Evolutionary conservation across 2,113 vertebrate species (phyloP).

Genomic region (Amphiprion ocellaris): DNA sequence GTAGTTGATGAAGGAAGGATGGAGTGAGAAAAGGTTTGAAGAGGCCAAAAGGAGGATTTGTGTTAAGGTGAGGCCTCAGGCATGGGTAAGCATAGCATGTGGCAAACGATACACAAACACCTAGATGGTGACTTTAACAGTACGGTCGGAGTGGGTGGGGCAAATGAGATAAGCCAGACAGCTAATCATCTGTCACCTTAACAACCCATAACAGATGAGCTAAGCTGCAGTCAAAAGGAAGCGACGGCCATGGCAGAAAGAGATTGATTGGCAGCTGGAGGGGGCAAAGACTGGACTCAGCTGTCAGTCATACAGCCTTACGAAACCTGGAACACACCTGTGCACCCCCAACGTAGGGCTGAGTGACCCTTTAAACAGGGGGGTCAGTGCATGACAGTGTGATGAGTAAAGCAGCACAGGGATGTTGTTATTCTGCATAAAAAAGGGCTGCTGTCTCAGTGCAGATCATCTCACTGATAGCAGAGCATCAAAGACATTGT

Average conservation of each 20-base stretch:
- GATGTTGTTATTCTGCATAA: slow-evolving; percentile 68
- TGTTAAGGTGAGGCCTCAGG: slow-evolving; percentile 23
- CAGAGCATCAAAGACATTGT: slow-evolving; percentile 56
- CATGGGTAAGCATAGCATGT: neutral
- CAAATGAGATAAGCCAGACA: slow-evolving; percentile 56
- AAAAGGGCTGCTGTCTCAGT: slow-evolving; percentile 35
- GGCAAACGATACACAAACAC: slow-evolving; percentile 17
- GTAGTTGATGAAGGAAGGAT: slow-evolving; percentile 21
- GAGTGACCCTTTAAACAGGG: slow-evolving; percentile 43
- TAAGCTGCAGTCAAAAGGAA: slow-evolving; percentile 42
- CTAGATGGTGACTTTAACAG: slow-evolving; percentile 21
- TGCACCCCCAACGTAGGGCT: slow-evolving; percentile 49
- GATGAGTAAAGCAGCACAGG: slow-evolving; percentile 59
- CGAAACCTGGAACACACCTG: slow-evolving; percentile 73
- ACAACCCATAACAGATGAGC: slow-evolving; percentile 72
- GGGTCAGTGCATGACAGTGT: slow-evolving; percentile 39
- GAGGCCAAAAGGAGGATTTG: slow-evolving; percentile 41
- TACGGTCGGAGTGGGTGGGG: slow-evolving; percentile 19
- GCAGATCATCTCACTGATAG: slow-evolving; percentile 66
- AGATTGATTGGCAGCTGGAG: slow-evolving; percentile 63
- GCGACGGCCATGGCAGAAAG: slow-evolving; percentile 30
- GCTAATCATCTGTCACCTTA: slow-evolving; percentile 66
- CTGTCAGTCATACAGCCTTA: slow-evolving; percentile 69
- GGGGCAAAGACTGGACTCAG: slow-evolving; percentile 53
- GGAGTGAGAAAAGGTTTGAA: slow-evolving; percentile 28